Evolutionary conservation across 2,888 invertebrate genomes (phyloP), one percentile per base, ranked within the genome.

Genomic region (Selenia dentaria): DNA sequence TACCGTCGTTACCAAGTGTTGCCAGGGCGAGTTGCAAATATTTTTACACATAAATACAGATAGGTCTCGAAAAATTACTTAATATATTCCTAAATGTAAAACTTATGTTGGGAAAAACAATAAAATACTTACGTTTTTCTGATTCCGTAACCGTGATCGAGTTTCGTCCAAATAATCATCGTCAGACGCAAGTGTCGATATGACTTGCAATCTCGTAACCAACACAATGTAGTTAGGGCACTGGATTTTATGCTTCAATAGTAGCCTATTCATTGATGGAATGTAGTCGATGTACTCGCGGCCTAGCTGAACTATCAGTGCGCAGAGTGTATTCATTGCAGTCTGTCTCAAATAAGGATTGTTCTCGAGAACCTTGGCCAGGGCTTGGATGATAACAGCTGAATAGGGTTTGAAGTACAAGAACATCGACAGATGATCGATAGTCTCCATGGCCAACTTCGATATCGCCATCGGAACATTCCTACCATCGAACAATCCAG

Each of bases 281-380:
- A 98, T 95, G 74, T 98, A 99, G 39, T 99, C 96, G 55, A 95
- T 93, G 79, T 97, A 99, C 67, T 98, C 97, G 50, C 95, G 94
- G 0, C 98, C 98, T 59, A 99, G 91, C 77, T 99, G 98, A 36
- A 95, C 92, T 25, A 97, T 94, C 52, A 99, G 83, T 0, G 97
- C 95, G 67, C 97, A 96, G 4, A 99, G 88, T 0, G 98, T 97
- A 53, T 97, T 96, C 96, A 99, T 97, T 0, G 97, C 97, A 1
- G 94, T 93, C 31, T 91, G 89, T 8, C 96, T 91, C 27, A 98
- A 80, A 33, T 96, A 95, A 0, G 96, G 94, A 66, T 94, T 94
- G 20, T 93, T 94, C 61, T 98, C 97, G 35, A 99, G 86, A 0
- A 96, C 96, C 43, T 97, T 93, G 0, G 97, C 96, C 53, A 99